phyloP scores from a whole-genome alignment of 2,888 invertebrate genomes.

The Zygothrica quintamaculata region DNA sequence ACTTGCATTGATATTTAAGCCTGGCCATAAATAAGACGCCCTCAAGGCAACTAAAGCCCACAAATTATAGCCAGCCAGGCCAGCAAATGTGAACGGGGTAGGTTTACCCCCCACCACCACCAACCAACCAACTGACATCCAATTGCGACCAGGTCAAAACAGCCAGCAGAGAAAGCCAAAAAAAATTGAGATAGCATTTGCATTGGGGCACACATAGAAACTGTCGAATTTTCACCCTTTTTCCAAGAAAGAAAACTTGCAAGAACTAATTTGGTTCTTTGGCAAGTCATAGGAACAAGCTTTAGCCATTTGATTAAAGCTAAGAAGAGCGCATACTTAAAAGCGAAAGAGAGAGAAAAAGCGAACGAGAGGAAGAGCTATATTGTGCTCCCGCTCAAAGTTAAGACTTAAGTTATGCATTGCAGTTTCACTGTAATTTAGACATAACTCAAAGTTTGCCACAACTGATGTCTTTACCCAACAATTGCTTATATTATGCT shows the following conservation, averaged over 20 bases:
- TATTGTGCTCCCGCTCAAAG: not conserved
- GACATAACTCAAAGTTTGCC: constrained; percentile 68
- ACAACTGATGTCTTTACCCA: constrained; percentile 61
- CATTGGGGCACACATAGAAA: constrained; percentile 32
- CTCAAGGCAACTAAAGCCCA: constrained; percentile 73
- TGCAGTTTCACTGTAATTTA: constrained; percentile 51
- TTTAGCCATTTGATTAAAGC: no score
- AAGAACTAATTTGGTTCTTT: no score
- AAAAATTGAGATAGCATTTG: constrained; percentile 48
- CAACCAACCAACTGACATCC: no score
- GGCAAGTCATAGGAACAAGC: constrained; percentile 37
- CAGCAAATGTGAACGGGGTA: constrained; percentile 33
- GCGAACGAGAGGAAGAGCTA: no score
- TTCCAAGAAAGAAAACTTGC: no score
- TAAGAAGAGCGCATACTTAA: no score
- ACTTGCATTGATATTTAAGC: constrained; percentile 81
- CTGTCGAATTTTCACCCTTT: constrained; percentile 40
- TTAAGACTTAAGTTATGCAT: no score
- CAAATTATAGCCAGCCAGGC: constrained; percentile 66
- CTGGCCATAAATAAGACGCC: constrained; percentile 75
- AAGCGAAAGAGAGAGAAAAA: no score
- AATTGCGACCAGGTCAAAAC: constrained; percentile 31
- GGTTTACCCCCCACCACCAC: no score
- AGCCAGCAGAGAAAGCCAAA: not conserved
- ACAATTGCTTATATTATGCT: constrained; percentile 48